Evolutionary conservation across 2,797 vertebrate genomes (phyloP).

Genomic region (Sebastes steindachneri): DNA sequence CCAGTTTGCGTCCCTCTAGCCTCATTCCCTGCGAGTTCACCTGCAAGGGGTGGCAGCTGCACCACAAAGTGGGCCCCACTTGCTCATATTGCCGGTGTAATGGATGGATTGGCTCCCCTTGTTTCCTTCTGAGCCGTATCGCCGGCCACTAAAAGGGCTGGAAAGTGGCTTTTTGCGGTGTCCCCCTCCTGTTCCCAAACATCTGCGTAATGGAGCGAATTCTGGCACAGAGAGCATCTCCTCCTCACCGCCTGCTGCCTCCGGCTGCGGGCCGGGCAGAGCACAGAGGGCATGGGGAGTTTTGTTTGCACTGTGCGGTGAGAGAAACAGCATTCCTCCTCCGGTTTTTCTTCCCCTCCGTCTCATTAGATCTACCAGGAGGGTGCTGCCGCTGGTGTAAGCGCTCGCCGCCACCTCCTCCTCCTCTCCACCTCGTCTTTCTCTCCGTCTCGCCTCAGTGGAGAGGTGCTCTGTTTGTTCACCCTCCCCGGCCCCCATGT

Average conservation of each 20-base stretch:
- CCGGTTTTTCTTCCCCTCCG: conserved; percentile 47
- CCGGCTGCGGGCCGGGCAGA: conserved; percentile 21
- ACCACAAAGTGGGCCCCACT: conserved; percentile 36
- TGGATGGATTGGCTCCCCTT: conserved; percentile 26
- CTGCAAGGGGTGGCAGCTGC: conserved; percentile 23
- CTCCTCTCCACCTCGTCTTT: conserved; percentile 37
- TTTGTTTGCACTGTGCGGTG: conserved; percentile 24
- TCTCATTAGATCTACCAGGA: conserved; percentile 64
- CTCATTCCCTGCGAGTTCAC: background rate
- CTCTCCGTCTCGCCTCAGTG: conserved; percentile 57
- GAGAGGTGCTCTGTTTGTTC: conserved; percentile 64
- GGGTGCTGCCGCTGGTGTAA: conserved; percentile 22
- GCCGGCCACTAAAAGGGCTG: background rate
- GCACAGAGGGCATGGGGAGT: conserved; percentile 22
- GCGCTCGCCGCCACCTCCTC: background rate
- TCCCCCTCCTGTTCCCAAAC: conserved; percentile 36
- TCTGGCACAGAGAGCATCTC: conserved; percentile 26
- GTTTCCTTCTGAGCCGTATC: conserved; percentile 2
- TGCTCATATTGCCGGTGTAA: conserved; percentile 23
- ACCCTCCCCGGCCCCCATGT: conserved; percentile 32
- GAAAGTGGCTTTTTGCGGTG: conserved; percentile 41
- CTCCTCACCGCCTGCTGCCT: conserved; percentile 24
- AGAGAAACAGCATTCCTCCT: conserved; percentile 51
- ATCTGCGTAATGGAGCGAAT: conserved; percentile 53
- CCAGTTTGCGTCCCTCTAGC: background rate